Percentiles rank a stretch among this genome's conserved stretches.
Evolutionary conservation across 2,888 invertebrate species (phyloP).

Genomic region (Phymatocera aterrima): DNA sequence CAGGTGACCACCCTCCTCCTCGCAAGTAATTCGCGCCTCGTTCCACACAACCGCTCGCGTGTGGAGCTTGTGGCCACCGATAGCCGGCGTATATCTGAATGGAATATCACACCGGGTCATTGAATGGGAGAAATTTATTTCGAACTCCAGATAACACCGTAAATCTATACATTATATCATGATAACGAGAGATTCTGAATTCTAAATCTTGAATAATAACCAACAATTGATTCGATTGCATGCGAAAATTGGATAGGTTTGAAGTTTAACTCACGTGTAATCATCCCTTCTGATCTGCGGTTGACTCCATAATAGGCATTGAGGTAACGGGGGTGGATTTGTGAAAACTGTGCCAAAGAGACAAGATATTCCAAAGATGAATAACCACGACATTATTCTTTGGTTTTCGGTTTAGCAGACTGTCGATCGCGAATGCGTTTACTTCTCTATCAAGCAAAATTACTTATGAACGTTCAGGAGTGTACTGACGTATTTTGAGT

Average conservation of each 20-base stretch:
- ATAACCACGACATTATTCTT: neutral
- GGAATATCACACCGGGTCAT: neutral
- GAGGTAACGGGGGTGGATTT: neutral
- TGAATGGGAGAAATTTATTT: no score
- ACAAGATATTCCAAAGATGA: neutral
- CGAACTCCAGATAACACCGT: no score
- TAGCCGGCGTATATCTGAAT: conserved; percentile 21
- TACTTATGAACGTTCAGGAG: neutral
- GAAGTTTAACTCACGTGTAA: neutral
- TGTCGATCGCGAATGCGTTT: neutral
- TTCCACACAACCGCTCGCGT: conserved; percentile 5
- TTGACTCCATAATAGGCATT: neutral
- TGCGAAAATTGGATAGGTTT: neutral
- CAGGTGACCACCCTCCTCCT: conserved; percentile 34
- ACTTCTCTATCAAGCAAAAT: neutral
- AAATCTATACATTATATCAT: no score
- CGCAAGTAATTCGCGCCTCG: conserved; percentile 28
- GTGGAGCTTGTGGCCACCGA: conserved; percentile 33
- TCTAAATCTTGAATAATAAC: neutral
- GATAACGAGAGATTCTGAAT: neutral
- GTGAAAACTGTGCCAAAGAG: neutral
- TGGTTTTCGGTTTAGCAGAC: neutral
- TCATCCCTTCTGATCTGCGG: neutral
- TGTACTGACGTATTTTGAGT: neutral
- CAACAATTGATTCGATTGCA: no score